phyloP scores from a whole-genome alignment of 1,140 invertebrate species.

The Hormaphis cornu region DNA sequence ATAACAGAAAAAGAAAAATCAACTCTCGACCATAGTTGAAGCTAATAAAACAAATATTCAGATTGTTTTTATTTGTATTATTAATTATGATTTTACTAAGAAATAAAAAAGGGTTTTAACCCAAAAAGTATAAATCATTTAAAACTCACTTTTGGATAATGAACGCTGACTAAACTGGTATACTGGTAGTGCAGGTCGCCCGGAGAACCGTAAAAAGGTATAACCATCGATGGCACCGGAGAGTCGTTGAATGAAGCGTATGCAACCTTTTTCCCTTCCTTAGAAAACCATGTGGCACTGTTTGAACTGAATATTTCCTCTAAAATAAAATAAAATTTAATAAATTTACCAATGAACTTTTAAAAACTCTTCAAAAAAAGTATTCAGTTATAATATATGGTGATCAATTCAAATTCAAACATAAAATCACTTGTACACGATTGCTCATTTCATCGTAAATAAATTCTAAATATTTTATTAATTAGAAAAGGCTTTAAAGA shows the following conservation, averaged over 20 bases:
- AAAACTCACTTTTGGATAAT: constrained; percentile 69
- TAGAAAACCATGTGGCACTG: constrained; percentile 81
- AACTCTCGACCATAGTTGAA: too few relatives aligned
- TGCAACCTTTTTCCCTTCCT: constrained; percentile 64
- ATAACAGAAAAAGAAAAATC: too few relatives aligned
- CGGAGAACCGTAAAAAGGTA: constrained; percentile 57
- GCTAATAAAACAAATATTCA: too few relatives aligned
- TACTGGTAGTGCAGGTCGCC: constrained; percentile 57
- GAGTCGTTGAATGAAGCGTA: constrained; percentile 80
- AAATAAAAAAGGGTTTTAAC: neutral
- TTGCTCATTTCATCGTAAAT: too few relatives aligned
- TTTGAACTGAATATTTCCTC: constrained; percentile 84
- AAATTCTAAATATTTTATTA: too few relatives aligned
- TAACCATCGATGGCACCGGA: constrained; percentile 50
- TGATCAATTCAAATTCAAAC: too few relatives aligned
- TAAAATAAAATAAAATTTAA: constrained; percentile 42
- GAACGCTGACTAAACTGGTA: constrained; percentile 55
- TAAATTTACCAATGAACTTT: too few relatives aligned
- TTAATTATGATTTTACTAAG: neutral
- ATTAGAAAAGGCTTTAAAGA: too few relatives aligned
- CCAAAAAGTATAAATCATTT: neutral
- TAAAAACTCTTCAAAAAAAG: too few relatives aligned
- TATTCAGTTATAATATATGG: too few relatives aligned
- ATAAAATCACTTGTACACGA: too few relatives aligned
- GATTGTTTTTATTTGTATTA: neutral